Conservation (phyloP, 2,888 invertebrate genomes). For the Monoplex corrugatus region DNA sequence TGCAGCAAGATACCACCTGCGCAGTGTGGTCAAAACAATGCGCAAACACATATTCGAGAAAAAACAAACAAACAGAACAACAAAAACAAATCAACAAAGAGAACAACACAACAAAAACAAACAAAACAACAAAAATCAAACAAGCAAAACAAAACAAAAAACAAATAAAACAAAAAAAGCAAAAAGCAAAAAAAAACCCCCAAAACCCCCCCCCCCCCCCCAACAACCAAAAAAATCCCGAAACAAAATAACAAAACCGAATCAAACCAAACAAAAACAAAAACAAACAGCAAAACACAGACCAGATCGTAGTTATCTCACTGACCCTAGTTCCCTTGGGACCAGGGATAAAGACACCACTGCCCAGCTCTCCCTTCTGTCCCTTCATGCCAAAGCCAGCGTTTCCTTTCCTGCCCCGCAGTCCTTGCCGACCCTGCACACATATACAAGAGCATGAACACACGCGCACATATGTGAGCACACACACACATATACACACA, state of each 20-base stretch:
- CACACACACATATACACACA: background rate
- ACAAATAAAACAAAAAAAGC: background rate
- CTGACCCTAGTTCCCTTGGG: conserved; percentile 60
- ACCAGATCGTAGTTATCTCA: background rate
- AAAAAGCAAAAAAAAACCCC: no score
- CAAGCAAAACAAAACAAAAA: background rate
- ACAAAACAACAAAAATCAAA: background rate
- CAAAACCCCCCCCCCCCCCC: no score
- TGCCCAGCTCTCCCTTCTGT: conserved; percentile 58
- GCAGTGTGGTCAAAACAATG: no score
- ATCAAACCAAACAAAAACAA: background rate
- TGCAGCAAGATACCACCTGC: no score
- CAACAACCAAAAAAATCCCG: background rate
- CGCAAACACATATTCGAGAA: no score
- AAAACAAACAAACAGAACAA: background rate
- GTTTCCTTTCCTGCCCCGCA: conserved; percentile 68
- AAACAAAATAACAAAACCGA: background rate
- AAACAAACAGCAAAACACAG: background rate
- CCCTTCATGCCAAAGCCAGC: conserved; percentile 62
- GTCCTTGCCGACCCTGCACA: conserved; percentile 64
- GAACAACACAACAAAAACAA: background rate
- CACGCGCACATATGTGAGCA: background rate
- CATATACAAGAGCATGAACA: background rate
- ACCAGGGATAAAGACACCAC: conserved; percentile 58
- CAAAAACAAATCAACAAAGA: background rate